Evolutionary conservation across 2,888 invertebrate species (phyloP), one percentile per base, ranked within the genome.

Genomic region (Atethmia centrago): DNA sequence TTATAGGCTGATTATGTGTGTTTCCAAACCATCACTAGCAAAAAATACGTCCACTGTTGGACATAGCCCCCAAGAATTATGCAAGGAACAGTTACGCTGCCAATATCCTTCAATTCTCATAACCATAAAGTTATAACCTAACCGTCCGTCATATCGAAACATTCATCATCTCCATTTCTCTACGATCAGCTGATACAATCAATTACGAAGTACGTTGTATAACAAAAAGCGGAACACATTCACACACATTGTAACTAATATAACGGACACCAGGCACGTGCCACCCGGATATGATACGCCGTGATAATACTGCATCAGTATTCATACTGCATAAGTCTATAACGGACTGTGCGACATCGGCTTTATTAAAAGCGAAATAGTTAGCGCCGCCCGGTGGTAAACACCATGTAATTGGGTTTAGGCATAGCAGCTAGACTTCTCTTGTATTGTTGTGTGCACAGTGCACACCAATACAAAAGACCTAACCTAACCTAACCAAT

Each of bases 231-330:
- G 82, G 83, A 82, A 83, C 77, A 80, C 58, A 66, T 64, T 63
- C 71, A 59, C 56, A 71, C n/a, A 5, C 4, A 3, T 36, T 79
- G 59, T 75, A 25, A 51, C 67, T 58, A 65, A 36, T 69, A 80
- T 84, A 84, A 84, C 73, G 70, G 71, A 82, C 72, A 71, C 84
- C 36, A 14, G 12, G 64, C 86, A 86, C 86, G 87, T 83, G 80
- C 75, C 69, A 86, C 86, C 87, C 84, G 86, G 86, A 86, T 81
- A 84, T 87, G 75, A 79, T 76, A 64, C 80, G 31, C 36, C 51
- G 77, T 79, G 82, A 85, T 85, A 67, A 77, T 77, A 82, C 78
- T 66, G 74, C 71, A 79, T 86, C 62, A 62, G 75, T 86, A 86
- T 86, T 81, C 83, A 74, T 14, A 28, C 36, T 67, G 66, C 77